A percentile compares a stretch with the other conserved stretches of the same genome.
phyloP scores from a whole-genome alignment of 2,797 vertebrate species.

The Hippoglossus hippoglossus region DNA sequence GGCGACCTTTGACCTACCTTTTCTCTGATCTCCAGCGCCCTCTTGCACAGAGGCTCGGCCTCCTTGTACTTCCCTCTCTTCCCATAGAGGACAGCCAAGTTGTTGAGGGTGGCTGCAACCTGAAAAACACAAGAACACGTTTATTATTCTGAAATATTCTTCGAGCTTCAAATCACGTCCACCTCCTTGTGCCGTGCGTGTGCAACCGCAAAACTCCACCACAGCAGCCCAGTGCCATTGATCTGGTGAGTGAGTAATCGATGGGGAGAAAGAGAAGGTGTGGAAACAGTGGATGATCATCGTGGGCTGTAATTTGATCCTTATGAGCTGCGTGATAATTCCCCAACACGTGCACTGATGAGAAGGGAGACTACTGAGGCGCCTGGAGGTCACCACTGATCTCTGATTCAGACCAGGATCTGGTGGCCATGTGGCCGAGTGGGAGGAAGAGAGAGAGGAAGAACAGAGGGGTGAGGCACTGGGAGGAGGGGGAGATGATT shows the following conservation, averaged over 20 bases:
- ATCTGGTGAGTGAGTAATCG: slow-evolving; percentile 51
- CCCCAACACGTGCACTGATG: slow-evolving; percentile 33
- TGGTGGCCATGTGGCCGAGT: slow-evolving; percentile 45
- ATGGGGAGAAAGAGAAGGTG: slow-evolving; percentile 7
- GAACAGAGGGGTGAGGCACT: not conserved
- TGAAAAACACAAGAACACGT: slow-evolving; percentile 68
- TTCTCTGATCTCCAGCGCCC: slow-evolving; percentile 87
- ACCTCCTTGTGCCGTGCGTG: slow-evolving; percentile 4
- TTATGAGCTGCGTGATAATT: slow-evolving; percentile 48
- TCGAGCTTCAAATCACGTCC: slow-evolving; percentile 9
- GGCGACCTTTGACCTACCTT: slow-evolving; percentile 86
- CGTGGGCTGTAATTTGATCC: slow-evolving; percentile 54
- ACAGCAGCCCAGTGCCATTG: slow-evolving; percentile 24
- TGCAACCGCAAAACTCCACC: slow-evolving; percentile 18
- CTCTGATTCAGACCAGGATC: slow-evolving; percentile 59
- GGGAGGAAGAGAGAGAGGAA: slow-evolving; percentile 17
- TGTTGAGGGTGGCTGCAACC: slow-evolving; percentile 94
- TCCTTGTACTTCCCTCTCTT: slow-evolving; percentile 93
- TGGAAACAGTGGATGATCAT: slow-evolving; percentile 61
- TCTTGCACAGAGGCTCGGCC: slow-evolving; percentile 89
- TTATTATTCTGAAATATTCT: not conserved
- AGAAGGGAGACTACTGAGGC: slow-evolving; percentile 22
- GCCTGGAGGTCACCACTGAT: slow-evolving; percentile 51
- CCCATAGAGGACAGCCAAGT: slow-evolving; percentile 91
- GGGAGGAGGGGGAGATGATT: not conserved